A percentile compares a stretch with the other conserved stretches of the same genome.
Conservation (phyloP, 1,140 invertebrate species). For the Nephotettix cincticeps region DNA sequence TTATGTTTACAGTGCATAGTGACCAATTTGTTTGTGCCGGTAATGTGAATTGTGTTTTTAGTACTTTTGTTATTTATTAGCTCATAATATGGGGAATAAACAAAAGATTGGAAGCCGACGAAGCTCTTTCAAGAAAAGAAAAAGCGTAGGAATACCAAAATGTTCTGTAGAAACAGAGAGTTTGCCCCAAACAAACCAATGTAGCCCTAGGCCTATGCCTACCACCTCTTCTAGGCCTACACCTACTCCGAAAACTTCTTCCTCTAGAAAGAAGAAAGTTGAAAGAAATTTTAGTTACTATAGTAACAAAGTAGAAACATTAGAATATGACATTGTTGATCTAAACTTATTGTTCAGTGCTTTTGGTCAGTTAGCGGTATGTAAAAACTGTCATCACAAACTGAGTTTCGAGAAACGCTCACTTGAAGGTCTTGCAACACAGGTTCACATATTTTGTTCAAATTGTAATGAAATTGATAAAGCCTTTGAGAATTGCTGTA, state of each 20-base stretch:
- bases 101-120: background rate
- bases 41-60: background rate
- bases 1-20: background rate
- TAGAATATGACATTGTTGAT: slow-evolving; percentile 19
- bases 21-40: background rate
- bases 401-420: background rate
- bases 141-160: background rate
- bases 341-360: background rate
- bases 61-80: background rate
- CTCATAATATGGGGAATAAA: background rate
- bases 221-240: too few relatives aligned
- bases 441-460: background rate
- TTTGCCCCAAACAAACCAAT: background rate
- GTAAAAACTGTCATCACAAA: background rate
- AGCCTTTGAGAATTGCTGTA: background rate
- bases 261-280: background rate
- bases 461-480: background rate
- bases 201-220: background rate
- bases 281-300: slow-evolving; percentile 10
- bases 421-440: background rate
- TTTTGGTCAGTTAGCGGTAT: background rate
- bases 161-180: background rate
- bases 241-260: background rate
- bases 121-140: background rate
- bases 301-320: background rate